Percentiles rank a stretch among this genome's conserved stretches.
phyloP scores from a whole-genome alignment of 2,113 vertebrate genomes.

The Scophthalmus maximus region DNA sequence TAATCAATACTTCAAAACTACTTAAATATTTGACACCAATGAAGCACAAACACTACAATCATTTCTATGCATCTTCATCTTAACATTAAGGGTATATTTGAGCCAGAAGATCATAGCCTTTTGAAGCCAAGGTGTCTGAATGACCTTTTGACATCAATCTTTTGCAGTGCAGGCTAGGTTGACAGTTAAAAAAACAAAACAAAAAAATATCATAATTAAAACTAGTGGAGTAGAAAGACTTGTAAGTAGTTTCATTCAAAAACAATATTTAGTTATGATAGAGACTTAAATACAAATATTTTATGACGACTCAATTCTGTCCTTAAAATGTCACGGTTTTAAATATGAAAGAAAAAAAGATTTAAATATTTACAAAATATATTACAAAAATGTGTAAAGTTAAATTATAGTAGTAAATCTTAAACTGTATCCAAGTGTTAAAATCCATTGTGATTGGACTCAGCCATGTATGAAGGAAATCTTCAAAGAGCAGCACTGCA shows the following conservation, averaged over 20 bases:
- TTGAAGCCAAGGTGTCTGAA: not conserved
- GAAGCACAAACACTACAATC: slow-evolving; percentile 21
- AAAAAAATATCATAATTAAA: slow-evolving; percentile 15
- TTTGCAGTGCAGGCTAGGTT: slow-evolving; percentile 24
- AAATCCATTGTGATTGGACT: slow-evolving; percentile 8
- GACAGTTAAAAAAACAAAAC: not conserved
- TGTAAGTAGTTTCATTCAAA: too few relatives aligned
- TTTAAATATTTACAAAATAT: slow-evolving; percentile 72
- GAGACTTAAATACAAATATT: slow-evolving; percentile 67
- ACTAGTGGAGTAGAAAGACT: slow-evolving; percentile 17
- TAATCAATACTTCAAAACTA: slow-evolving; percentile 46
- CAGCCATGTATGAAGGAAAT: slow-evolving; percentile 2
- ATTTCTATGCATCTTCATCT: slow-evolving; percentile 27
- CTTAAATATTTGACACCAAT: slow-evolving; percentile 47
- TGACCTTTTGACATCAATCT: not conserved
- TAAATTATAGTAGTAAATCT: slow-evolving; percentile 54
- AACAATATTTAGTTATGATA: slow-evolving; percentile 37
- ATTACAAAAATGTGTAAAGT: slow-evolving; percentile 46
- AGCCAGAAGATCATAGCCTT: not conserved
- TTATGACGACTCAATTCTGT: slow-evolving; percentile 41
- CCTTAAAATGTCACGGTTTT: slow-evolving; percentile 42
- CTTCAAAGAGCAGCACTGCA: slow-evolving; percentile 38
- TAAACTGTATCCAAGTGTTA: slow-evolving; percentile 17
- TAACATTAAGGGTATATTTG: not conserved
- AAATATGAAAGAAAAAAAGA: slow-evolving; percentile 61